Percentiles rank a stretch among this genome's conserved stretches.
phyloP scores from a whole-genome alignment of 2,797 vertebrate species.

The Strix occidentalis region DNA sequence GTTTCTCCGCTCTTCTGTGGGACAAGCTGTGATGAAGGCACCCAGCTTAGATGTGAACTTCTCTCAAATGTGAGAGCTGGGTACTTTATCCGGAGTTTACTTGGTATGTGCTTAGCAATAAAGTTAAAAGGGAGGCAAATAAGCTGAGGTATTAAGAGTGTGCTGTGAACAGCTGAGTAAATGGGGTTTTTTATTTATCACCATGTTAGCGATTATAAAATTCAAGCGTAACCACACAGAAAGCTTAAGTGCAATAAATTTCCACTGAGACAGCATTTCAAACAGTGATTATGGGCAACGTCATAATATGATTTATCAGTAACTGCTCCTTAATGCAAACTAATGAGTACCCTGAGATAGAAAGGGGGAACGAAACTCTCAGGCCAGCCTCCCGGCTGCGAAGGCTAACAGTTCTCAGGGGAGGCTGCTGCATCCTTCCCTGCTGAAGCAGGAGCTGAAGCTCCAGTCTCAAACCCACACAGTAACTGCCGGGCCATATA shows the following conservation, averaged over 20 bases:
- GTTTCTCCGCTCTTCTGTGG: not conserved
- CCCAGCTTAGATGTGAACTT: not conserved
- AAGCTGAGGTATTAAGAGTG: slow-evolving; percentile 41
- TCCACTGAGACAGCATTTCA: slow-evolving; percentile 43
- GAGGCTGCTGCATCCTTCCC: slow-evolving; percentile 17
- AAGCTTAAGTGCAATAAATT: slow-evolving; percentile 46
- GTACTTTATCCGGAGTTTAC: not conserved
- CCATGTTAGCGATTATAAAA: slow-evolving; percentile 5
- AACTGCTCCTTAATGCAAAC: slow-evolving; percentile 34
- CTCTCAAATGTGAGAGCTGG: slow-evolving; percentile 11
- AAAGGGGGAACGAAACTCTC: not conserved
- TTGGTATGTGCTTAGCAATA: slow-evolving; percentile 29
- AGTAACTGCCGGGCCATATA: slow-evolving; percentile 8
- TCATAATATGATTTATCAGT: slow-evolving; percentile 59
- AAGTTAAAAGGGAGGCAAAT: slow-evolving; percentile 50
- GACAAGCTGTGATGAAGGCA: not conserved
- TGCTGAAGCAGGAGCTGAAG: slow-evolving; percentile 44
- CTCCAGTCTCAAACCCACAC: slow-evolving; percentile 1
- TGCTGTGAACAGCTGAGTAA: slow-evolving; percentile 44
- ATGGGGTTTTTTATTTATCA: slow-evolving; percentile 39
- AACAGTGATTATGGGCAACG: slow-evolving; percentile 10
- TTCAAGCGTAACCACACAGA: slow-evolving; percentile 5
- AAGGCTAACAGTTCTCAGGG: not conserved
- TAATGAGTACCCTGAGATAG: slow-evolving; percentile 38
- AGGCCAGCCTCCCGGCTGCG: not conserved